A percentile compares a stretch with the other conserved stretches of the same genome.
phyloP scores from a whole-genome alignment of 2,113 vertebrate species.

The Macroglossus sobrinus region DNA sequence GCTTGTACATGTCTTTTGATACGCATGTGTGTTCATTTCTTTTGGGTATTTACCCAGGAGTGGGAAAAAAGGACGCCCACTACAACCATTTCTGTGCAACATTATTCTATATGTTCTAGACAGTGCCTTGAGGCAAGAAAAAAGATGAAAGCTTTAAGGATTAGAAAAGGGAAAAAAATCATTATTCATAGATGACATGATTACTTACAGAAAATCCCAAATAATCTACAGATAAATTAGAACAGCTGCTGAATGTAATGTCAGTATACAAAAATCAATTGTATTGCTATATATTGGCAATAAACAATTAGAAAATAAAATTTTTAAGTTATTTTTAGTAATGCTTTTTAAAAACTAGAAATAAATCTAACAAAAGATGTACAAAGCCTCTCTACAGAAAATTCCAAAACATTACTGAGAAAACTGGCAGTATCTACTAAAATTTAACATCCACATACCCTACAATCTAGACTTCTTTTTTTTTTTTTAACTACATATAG shows the following conservation, averaged over 20 bases:
- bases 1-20: neutral
- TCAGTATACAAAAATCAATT: neutral
- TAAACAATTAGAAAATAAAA: constrained; percentile 16
- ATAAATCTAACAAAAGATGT: neutral
- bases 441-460: neutral
- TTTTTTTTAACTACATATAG: neutral
- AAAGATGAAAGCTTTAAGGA: neutral
- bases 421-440: neutral
- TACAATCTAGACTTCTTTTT: neutral
- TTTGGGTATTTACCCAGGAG: neutral
- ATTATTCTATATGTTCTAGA: neutral
- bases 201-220: neutral
- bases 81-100: neutral
- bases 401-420: neutral
- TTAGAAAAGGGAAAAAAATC: neutral
- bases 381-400: neutral
- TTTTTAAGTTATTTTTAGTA: neutral
- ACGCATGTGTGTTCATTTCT: neutral
- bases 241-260: neutral
- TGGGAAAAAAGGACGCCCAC: neutral
- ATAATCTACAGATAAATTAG: neutral
- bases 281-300: neutral
- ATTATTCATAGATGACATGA: neutral
- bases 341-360: neutral
- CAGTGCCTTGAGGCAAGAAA: neutral